These are phyloP conservation scores for Lagria hirta DNA, from an alignment of 2,888 invertebrate species.

Conservation along the genomic window DNA sequence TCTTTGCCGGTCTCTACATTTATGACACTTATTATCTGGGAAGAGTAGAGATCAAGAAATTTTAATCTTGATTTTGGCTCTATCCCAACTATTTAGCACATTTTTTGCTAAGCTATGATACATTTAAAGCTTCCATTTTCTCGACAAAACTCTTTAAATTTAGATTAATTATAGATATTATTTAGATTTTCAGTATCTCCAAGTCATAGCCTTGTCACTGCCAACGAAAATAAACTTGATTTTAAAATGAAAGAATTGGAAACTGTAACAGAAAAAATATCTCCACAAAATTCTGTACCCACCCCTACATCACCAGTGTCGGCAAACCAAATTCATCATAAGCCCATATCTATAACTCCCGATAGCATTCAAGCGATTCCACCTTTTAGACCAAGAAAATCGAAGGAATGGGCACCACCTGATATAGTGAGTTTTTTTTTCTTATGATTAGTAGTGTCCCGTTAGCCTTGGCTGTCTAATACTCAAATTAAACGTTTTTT, in stretches of 20 bases:
- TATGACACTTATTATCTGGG: too few species aligned
- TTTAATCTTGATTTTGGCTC: too few species aligned
- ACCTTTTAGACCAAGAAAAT: constrained; percentile 60
- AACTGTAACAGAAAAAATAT: constrained; percentile 18
- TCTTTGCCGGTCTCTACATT: too few species aligned
- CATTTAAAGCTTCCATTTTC: too few species aligned
- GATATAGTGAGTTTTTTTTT: constrained; percentile 37
- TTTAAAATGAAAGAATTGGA: constrained; percentile 40
- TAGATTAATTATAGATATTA: too few species aligned
- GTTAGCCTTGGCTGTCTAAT: neutral
- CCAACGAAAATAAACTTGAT: constrained; percentile 34
- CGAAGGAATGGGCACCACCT: constrained; percentile 57
- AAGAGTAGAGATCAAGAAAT: too few species aligned
- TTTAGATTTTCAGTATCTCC: constrained; percentile 54
- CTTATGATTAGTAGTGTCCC: neutral
- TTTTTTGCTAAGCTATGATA: too few species aligned
- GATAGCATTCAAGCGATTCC: constrained; percentile 57
- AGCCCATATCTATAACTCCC: constrained; percentile 44
- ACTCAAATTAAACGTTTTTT: too few species aligned
- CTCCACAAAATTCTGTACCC: constrained; percentile 25
- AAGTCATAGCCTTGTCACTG: constrained; percentile 45
- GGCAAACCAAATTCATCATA: constrained; percentile 42
- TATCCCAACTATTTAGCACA: too few species aligned
- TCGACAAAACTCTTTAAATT: too few species aligned
- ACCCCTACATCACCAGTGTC: constrained; percentile 59